These are phyloP conservation scores for Nasonia oneida DNA, from an alignment of 2,888 invertebrate genomes.

Conservation along the genomic window DNA sequence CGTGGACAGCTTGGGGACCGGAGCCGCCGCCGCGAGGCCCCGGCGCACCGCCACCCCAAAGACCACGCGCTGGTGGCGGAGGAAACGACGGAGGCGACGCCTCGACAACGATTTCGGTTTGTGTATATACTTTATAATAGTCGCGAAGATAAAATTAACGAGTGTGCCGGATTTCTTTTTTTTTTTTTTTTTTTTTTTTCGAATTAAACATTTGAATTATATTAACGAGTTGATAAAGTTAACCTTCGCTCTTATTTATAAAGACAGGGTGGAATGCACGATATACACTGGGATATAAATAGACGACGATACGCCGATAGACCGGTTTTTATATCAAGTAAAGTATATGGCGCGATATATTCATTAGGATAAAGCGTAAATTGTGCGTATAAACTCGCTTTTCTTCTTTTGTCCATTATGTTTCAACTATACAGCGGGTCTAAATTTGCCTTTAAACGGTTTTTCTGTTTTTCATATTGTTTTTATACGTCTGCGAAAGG, in stretches of 20 bases:
- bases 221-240: not conserved
- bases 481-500: too few relatives aligned
- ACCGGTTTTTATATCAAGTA: not conserved
- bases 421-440: too few relatives aligned
- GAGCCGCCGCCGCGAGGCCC: conserved; percentile 37
- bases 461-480: too few relatives aligned
- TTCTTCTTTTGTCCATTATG: not conserved
- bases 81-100: conserved; percentile 58
- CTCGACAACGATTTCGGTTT: conserved; percentile 28
- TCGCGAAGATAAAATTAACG: too few relatives aligned
- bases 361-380: not conserved
- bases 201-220: not conserved
- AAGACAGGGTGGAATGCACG: not conserved
- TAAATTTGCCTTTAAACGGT: not conserved
- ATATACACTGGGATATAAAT: not conserved
- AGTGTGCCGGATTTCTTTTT: too few relatives aligned
- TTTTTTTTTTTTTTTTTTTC: too few relatives aligned
- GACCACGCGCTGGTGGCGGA: conserved; percentile 54
- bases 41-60: conserved; percentile 34
- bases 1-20: conserved; percentile 37
- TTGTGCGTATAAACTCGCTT: not conserved
- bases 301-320: not conserved
- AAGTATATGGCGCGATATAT: not conserved
- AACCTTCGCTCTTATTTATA: not conserved
- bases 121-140: not conserved